Conservation (phyloP, 2,888 invertebrate species). For the Melinaea marsaeus region DNA sequence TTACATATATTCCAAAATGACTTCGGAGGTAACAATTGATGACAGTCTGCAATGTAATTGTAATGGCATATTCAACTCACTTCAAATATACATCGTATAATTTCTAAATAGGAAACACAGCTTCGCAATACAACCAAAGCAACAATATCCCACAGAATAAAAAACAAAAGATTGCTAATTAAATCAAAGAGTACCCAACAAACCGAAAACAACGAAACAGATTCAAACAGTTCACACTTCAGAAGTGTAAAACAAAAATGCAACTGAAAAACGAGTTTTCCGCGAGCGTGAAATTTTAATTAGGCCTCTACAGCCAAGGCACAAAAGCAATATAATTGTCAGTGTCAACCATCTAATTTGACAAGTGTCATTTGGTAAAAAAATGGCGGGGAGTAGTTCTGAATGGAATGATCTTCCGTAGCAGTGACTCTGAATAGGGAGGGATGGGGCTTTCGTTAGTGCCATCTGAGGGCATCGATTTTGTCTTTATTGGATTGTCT, state of each 20-base stretch:
- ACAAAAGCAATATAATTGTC: constrained; percentile 61
- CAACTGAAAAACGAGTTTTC: constrained; percentile 37
- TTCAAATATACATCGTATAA: not conserved
- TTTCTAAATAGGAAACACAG: not conserved
- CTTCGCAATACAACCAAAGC: not conserved
- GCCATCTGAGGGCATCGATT: constrained; percentile 32
- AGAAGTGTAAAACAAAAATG: constrained; percentile 68
- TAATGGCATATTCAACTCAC: not conserved
- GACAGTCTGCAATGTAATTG: not conserved
- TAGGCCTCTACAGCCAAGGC: constrained; percentile 62
- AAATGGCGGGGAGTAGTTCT: constrained; percentile 43
- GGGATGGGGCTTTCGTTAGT: constrained; percentile 30
- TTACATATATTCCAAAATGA: not conserved
- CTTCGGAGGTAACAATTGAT: too few relatives aligned
- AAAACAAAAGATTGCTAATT: constrained; percentile 46
- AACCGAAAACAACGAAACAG: constrained; percentile 46
- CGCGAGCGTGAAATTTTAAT: constrained; percentile 72
- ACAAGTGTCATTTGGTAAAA: constrained; percentile 57
- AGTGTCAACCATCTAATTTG: constrained; percentile 67
- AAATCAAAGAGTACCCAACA: constrained; percentile 53
- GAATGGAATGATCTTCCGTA: constrained; percentile 58
- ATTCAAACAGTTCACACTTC: constrained; percentile 69
- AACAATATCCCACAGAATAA: constrained; percentile 1
- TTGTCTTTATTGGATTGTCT: constrained; percentile 25
- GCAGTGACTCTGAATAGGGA: constrained; percentile 52